Base-by-base conservation (phyloP, 2,113 vertebrate genomes). In the Scomber japonicus region DNA sequence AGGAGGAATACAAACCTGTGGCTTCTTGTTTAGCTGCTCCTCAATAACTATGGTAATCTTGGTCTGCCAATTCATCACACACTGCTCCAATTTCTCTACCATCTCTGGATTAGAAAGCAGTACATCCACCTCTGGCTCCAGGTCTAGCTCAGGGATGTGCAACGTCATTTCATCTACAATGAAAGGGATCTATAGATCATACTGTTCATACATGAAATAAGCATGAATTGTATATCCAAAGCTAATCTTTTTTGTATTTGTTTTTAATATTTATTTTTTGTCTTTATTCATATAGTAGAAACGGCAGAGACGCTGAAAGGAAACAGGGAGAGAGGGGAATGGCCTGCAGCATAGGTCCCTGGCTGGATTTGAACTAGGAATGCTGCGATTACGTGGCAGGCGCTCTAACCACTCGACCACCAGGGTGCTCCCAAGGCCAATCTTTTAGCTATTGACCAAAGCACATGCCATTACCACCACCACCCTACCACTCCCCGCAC, bases 51-150 rank as follows among this genome's bases (percentile, higher is more conserved):
- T n/a, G 0, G 95, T 95, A 86, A 99, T 96, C 82, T 97, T 95
- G 35, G 90, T 93, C 72, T 96, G 88, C 98, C 98, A 99, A 83
- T 95, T 95, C 74, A 95, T 88, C 66, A 96, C 94, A 75, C 93
- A 96, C 11, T 92, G 94, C 86, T 97, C 96, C 88, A 99, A 78
- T 35, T 83, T 70, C 14, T 96, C 95, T 17, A 97, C 60, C 3
- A 94, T 82, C 24, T 89, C 93, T 7, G 78, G 61, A 87, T 92
- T 80, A 6, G 77, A 50, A 1, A 94, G 91, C 65, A 98, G 89
- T 0, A 75, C 67, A 0, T 88, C 45, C 51, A 94, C 88, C 2
- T 96, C 94, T 1, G 84, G 81, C 10, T 96, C 88, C 21, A 98
- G 49, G 45, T 95, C 95, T 30, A 97, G 2, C 30, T 92, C 72